Conservation (phyloP, 2,113 vertebrate species). For the Nesospiza acunhae region DNA sequence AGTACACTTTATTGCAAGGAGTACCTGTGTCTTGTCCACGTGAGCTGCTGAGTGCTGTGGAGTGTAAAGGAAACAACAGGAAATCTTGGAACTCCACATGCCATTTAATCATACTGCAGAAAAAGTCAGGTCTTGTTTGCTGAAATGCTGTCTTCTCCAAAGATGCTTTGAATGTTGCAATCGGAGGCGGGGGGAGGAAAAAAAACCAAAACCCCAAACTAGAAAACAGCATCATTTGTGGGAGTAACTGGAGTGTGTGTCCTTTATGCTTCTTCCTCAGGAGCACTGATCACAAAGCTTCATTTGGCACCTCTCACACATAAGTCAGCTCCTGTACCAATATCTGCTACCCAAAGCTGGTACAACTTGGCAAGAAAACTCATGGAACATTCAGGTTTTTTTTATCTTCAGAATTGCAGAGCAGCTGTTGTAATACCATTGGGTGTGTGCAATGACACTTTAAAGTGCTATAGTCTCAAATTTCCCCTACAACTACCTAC, state of each 20-base stretch:
- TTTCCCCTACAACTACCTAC: background rate
- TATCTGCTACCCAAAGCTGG: background rate
- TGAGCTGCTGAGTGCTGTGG: background rate
- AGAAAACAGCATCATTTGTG: background rate
- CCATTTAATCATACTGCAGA: background rate
- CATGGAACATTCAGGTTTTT: background rate
- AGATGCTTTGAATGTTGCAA: background rate
- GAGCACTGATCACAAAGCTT: background rate
- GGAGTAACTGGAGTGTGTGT: background rate
- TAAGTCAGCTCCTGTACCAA: background rate
- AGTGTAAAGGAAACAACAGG: background rate
- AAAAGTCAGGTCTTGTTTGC: background rate
- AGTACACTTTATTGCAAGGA: background rate
- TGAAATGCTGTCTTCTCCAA: background rate
- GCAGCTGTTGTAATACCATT: background rate
- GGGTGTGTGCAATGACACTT: background rate
- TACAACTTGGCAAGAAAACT: background rate
- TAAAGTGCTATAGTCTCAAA: background rate
- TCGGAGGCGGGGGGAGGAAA: accelerated
- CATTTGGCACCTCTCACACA: background rate
- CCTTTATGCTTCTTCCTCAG: accelerated
- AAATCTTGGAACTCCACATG: background rate
- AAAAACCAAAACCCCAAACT: accelerated
- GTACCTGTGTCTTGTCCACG: accelerated
- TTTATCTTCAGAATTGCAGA: background rate